Base-by-base conservation (phyloP, 2,113 vertebrate genomes). In the Actinemys pallida region DNA sequence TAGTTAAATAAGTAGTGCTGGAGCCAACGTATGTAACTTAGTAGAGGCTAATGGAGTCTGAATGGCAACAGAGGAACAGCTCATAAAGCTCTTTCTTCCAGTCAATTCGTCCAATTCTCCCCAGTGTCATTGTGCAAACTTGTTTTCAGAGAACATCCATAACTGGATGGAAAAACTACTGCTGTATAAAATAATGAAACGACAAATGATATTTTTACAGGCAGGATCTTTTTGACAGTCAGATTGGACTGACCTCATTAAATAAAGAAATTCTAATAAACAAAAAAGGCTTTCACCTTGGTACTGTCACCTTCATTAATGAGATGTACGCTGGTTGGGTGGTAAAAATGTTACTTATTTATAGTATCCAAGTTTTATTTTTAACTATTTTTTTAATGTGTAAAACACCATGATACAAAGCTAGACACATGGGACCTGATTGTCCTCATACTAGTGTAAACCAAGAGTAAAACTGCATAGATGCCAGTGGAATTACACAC, bases 91-190 rank as follows among this genome's bases (percentile, higher is more conserved):
- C 72, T 82, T 92, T 84, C 89, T n/a, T 53, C 81, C 87, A 91
- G 49, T 84, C 86, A 79, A 88, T 80, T 75, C 84, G 87, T 82
- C 65, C 1, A 2, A 45, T 86, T 87, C 65, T 22, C 65, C 12
- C 20, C 62, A 78, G 3, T 35, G 79, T 59, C 84, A 27, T 65
- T 81, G 47, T 84, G 39, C 78, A 90, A 17, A 45, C 53, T 49
- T 87, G 10, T 47, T 92, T 89, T 83, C 93, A 94, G 83, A 94
- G 83, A 97, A 81, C 87, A 92, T 94, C 91, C 89, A 95, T 87
- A 95, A 91, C 82, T 76, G 75, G 84, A 86, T 83, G 86, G 81
- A 92, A 95, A 95, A 84, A 72, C 50, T 83, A 52, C 83, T 93
- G 53, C 91, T 84, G 29, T 93, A 81, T 78, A 76, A 56, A 90